These are phyloP conservation scores for Ochotona curzoniae DNA, from an alignment of 2,113 vertebrate species.

Conservation along the genomic window DNA sequence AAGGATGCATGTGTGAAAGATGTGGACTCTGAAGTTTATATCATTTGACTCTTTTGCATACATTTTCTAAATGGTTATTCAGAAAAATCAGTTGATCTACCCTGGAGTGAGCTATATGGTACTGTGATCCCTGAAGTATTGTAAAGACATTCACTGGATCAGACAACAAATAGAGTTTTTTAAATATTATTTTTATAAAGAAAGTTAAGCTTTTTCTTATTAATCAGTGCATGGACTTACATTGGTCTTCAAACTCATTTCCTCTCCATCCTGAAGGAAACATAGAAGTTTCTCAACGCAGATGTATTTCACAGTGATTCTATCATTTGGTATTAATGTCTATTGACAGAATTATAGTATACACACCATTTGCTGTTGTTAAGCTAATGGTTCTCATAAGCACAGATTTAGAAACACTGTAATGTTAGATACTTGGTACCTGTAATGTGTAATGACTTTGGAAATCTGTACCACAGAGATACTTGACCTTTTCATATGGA, in stretches of 20 bases:
- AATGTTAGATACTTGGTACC: background rate
- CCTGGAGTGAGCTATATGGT: background rate
- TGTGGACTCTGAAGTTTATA: background rate
- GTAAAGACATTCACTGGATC: background rate
- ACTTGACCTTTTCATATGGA: slow-evolving; percentile 14
- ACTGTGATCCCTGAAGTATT: background rate
- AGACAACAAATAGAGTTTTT: background rate
- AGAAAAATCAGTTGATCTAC: background rate
- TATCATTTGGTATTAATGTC: slow-evolving; percentile 11
- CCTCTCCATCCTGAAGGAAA: background rate
- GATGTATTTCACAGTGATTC: background rate
- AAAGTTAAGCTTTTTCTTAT: background rate
- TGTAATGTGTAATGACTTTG: slow-evolving; percentile 14
- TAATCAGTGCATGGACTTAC: background rate
- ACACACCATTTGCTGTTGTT: background rate
- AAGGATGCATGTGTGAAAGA: background rate
- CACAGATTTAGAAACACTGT: background rate
- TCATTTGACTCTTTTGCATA: background rate
- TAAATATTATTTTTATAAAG: slow-evolving; percentile 30
- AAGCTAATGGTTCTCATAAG: slow-evolving; percentile 46
- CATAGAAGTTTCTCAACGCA: background rate
- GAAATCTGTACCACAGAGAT: background rate
- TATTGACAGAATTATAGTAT: background rate
- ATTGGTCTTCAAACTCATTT: background rate
- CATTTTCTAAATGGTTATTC: background rate